phyloP scores from a whole-genome alignment of 1,140 invertebrate genomes.

The Scaptomyza graminum region DNA sequence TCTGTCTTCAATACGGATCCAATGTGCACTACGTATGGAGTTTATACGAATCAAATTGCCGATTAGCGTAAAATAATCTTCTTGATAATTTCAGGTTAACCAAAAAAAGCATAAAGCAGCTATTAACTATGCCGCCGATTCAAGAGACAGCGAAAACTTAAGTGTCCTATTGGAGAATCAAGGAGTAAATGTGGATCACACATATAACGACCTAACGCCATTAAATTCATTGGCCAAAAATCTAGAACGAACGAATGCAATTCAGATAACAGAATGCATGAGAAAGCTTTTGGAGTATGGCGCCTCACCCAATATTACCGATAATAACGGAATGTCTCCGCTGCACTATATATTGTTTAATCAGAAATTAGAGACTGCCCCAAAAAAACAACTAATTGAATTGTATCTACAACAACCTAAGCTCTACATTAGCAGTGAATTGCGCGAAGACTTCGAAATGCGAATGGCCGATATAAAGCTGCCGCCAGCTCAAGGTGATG shows the following conservation, averaged over 20 bases:
- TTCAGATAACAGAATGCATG: conserved; percentile 78
- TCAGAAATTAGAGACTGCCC: conserved; percentile 83
- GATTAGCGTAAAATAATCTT: neutral
- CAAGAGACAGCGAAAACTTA: conserved; percentile 85
- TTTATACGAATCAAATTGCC: too few relatives aligned
- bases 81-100: conserved; percentile 8
- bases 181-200: conserved; percentile 84
- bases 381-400: conserved; percentile 84
- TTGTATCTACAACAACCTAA: conserved; percentile 83
- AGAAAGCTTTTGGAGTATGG: conserved; percentile 85
- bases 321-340: conserved; percentile 86
- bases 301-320: conserved; percentile 87
- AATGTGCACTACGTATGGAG: conserved; percentile 86
- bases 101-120: conserved; percentile 69
- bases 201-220: conserved; percentile 85
- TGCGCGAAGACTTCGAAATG: conserved; percentile 85
- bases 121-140: conserved; percentile 87
- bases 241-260: conserved; percentile 84
- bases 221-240: conserved; percentile 86
- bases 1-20: conserved; percentile 87
- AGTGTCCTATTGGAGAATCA: conserved; percentile 84
- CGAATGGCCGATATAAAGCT: conserved; percentile 87
- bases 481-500: conserved; percentile 77
- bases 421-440: conserved; percentile 85
- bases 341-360: conserved; percentile 85